These are phyloP conservation scores for Drosophila trichaetosa DNA, from an alignment of 2,888 invertebrate species.

Conservation along the genomic window DNA sequence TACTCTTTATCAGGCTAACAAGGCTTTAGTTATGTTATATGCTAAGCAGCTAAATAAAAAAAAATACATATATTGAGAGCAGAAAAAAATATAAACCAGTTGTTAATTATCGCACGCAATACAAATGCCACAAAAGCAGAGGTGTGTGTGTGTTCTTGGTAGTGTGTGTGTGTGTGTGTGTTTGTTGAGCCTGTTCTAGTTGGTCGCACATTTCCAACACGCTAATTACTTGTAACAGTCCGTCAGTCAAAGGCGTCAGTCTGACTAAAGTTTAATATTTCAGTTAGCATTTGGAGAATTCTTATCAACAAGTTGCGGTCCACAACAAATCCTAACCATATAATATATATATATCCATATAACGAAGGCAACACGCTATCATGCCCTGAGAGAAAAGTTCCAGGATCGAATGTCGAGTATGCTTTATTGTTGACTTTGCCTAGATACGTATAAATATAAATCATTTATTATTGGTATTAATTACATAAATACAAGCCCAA, in stretches of 20 bases:
- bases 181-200: conserved; percentile 36
- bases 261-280: conserved; percentile 43
- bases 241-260: conserved; percentile 27
- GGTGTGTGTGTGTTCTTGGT: conserved; percentile 15
- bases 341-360: neutral
- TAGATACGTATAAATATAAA: neutral
- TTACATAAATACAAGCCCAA: neutral
- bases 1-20: conserved; percentile 71
- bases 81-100: conserved; percentile 35
- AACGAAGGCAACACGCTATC: conserved; percentile 37
- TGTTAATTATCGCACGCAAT: conserved; percentile 77
- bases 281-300: conserved; percentile 27
- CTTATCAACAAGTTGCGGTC: conserved; percentile 46
- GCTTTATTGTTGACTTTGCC: neutral
- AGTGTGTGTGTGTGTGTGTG: neutral
- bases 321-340: conserved; percentile 38
- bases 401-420: neutral
- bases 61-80: conserved; percentile 1
- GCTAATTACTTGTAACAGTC: conserved; percentile 58
- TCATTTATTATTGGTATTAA: neutral
- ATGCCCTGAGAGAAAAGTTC: neutral
- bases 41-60: conserved; percentile 67
- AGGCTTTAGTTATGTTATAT: conserved; percentile 74
- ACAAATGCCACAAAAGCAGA: conserved; percentile 50
- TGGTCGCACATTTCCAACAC: conserved; percentile 49